Base-by-base conservation (phyloP, 2,888 invertebrate genomes). In the Drosophila robusta region DNA sequence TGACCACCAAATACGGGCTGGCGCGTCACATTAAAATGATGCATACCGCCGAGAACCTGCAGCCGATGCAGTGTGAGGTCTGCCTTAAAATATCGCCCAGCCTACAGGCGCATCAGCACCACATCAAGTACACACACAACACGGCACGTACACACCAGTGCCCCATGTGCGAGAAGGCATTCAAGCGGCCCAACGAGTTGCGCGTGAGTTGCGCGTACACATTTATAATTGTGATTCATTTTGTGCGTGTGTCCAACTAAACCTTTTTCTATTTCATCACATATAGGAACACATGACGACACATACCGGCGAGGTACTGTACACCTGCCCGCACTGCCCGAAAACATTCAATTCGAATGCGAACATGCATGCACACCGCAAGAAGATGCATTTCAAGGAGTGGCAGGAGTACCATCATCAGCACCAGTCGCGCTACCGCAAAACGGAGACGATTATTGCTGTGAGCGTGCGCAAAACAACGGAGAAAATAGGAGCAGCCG, bases 161-260 rank as follows among this genome's bases (percentile, higher is more conserved):
- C 50, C 87, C 87, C 2, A 89, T 91, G 83, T 92, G 92, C 63
- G 89, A 90, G 5, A 92, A 92, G 62, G 90, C 90, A 3, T 92
- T 92, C 45, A 92, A 91, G 50, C 81, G 89, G 1, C 78, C 91
- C 1, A 86, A 78, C 24, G 87, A 87, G 22, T 70, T 91, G 38
- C 87, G 78, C 51, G 90, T 90, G 68, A 70, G 73, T 75, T 34
- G 1, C 0, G 7, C 9, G 8, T 16, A 0, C 12, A 5, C 3
- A 12, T 0, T 29, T 42, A n/a, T n/a, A 18, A 49, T 52, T 51
- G 42, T 38, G 12, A 9, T 9, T 29, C 29, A 34, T 34, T 4
- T 34, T 11, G 3, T 32, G 11, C 11, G 11, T 32, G 8, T 44
- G 6, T 29, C 16, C 16, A 8, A 36, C 1, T 14, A 42, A 45